Conservation (phyloP, 2,888 invertebrate genomes). For the Andricus curvator region DNA sequence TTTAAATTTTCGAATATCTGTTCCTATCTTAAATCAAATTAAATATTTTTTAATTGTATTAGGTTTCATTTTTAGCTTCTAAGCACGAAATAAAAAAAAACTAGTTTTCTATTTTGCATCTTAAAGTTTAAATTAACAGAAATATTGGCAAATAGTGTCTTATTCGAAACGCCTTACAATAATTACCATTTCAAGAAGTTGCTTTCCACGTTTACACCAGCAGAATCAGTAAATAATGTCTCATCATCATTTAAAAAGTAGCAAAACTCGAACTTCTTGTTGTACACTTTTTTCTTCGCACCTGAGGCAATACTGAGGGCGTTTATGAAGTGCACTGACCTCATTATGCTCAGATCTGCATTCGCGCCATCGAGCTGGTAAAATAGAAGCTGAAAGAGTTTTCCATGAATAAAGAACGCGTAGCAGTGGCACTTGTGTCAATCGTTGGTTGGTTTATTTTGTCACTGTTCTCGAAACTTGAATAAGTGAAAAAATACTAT, state of each 20-base stretch:
- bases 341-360: constrained; percentile 11
- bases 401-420: constrained; percentile 21
- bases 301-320: constrained; percentile 10
- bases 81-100: background rate
- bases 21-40: too few species aligned
- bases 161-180: background rate
- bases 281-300: background rate
- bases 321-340: constrained; percentile 3
- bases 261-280: background rate
- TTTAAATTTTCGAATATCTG: too few species aligned
- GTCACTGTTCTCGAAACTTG: background rate
- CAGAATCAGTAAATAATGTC: background rate
- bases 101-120: background rate
- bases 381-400: constrained; percentile 20
- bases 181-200: background rate
- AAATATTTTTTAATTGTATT: background rate
- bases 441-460: constrained; percentile 24
- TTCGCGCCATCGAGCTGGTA: background rate
- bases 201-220: background rate
- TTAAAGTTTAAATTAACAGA: background rate
- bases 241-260: background rate
- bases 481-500: constrained; percentile 23
- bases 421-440: constrained; percentile 21
- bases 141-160: background rate
- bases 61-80: background rate